Evolutionary conservation across 2,113 vertebrate species (phyloP).

Genomic region (Columbina picui): DNA sequence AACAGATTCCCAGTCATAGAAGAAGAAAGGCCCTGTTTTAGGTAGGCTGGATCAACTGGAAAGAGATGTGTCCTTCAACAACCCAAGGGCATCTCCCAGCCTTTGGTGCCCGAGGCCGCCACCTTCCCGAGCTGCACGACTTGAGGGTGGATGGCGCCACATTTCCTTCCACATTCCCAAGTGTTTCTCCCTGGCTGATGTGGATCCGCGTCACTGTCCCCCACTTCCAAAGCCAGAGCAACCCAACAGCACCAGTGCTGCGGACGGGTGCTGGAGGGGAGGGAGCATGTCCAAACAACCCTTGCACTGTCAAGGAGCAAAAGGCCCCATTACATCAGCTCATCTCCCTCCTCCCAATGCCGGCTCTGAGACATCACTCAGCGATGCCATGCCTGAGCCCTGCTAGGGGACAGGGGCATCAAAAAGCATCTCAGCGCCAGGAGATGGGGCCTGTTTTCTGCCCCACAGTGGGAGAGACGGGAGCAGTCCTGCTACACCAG

Average conservation of each 20-base stretch:
- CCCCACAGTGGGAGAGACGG: background rate
- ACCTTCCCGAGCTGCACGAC: fast-evolving
- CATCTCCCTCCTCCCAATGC: background rate
- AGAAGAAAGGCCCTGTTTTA: background rate
- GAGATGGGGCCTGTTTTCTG: background rate
- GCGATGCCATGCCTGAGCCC: fast-evolving
- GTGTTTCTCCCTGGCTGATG: background rate
- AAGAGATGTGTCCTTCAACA: background rate
- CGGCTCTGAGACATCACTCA: background rate
- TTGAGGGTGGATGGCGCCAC: background rate
- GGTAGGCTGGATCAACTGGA: background rate
- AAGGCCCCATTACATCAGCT: background rate
- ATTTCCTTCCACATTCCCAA: background rate
- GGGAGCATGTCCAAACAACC: background rate
- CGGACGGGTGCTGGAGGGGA: background rate
- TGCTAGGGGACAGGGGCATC: background rate
- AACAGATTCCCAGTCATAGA: background rate
- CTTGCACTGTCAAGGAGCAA: background rate
- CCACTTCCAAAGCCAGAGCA: background rate
- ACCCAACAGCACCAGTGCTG: background rate
- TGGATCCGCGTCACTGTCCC: background rate
- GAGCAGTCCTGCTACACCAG: background rate
- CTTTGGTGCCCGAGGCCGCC: background rate
- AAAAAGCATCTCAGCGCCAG: background rate
- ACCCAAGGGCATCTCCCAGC: background rate